These are phyloP conservation scores for Argopecten irradians DNA, from an alignment of 1,140 invertebrate species.

Conservation along the genomic window DNA sequence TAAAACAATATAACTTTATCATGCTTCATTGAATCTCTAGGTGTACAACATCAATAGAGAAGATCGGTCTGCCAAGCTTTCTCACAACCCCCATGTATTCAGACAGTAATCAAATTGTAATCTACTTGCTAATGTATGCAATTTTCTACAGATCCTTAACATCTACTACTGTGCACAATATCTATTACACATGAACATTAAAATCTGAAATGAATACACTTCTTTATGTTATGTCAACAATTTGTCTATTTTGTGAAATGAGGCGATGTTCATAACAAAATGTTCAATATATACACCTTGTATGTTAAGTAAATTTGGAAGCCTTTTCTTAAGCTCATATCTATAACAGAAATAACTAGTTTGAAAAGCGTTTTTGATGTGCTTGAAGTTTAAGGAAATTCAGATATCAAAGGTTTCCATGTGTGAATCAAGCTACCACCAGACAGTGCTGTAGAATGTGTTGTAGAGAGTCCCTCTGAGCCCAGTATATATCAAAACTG, in stretches of 20 bases:
- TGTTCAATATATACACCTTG: background rate
- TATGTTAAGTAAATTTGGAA: background rate
- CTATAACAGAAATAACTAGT: background rate
- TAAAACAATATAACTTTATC: too few species aligned
- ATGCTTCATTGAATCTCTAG: too few species aligned
- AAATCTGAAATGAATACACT: background rate
- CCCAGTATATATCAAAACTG: too few species aligned
- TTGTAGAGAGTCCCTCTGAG: too few species aligned
- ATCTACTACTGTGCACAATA: background rate
- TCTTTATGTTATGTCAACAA: background rate
- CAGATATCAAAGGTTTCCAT: too few species aligned
- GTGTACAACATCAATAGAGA: background rate
- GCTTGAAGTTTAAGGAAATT: too few species aligned
- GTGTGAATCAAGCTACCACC: too few species aligned
- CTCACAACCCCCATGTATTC: background rate
- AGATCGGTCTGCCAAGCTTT: background rate
- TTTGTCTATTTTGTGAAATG: background rate
- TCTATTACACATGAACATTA: background rate
- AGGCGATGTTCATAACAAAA: background rate
- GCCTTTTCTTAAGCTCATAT: background rate
- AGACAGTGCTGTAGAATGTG: too few species aligned
- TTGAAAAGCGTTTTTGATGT: too few species aligned
- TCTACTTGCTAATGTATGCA: background rate
- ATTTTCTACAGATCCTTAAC: background rate
- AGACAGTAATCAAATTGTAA: background rate